These are phyloP conservation scores for Bimastos eiseni DNA, from an alignment of 2,888 invertebrate genomes.

Conservation along the genomic window DNA sequence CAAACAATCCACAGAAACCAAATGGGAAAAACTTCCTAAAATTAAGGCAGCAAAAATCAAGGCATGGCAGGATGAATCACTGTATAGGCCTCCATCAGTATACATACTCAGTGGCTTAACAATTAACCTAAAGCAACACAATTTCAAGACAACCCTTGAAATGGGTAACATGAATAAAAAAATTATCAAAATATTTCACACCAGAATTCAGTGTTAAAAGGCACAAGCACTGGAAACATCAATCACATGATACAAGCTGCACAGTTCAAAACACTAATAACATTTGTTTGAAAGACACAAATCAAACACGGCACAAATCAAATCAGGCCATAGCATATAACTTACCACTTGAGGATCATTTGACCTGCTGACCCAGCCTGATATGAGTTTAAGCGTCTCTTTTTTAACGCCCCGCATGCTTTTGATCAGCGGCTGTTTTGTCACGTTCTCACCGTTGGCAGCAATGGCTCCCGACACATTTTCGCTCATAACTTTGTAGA, in stretches of 20 bases:
- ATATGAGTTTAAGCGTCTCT: slow-evolving; percentile 93
- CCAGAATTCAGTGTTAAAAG: too few relatives aligned
- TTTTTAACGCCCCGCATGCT: slow-evolving; percentile 98
- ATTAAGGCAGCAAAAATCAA: slow-evolving; percentile 18
- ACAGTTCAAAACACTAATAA: not conserved
- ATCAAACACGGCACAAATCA: not conserved
- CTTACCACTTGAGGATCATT: slow-evolving; percentile 72
- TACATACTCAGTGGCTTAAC: not conserved
- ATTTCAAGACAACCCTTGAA: not conserved
- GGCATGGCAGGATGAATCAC: not conserved
- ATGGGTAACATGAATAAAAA: not conserved
- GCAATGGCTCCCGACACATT: slow-evolving; percentile 73
- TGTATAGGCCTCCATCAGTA: not conserved
- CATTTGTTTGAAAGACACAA: not conserved
- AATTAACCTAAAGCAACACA: not conserved
- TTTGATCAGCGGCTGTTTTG: slow-evolving; percentile 94
- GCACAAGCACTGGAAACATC: too few relatives aligned
- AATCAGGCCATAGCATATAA: not conserved
- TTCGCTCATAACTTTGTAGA: slow-evolving; percentile 84
- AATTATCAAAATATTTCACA: too few relatives aligned
- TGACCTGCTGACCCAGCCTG: slow-evolving; percentile 91
- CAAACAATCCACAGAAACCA: not conserved
- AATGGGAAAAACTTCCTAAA: not conserved
- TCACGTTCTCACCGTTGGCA: slow-evolving; percentile 91
- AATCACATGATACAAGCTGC: too few relatives aligned